Percentiles rank a stretch among this genome's conserved stretches.
phyloP scores from a whole-genome alignment of 30 jellyfish, hydroid and myxozoan species.

The Turritopsis rubra region DNA sequence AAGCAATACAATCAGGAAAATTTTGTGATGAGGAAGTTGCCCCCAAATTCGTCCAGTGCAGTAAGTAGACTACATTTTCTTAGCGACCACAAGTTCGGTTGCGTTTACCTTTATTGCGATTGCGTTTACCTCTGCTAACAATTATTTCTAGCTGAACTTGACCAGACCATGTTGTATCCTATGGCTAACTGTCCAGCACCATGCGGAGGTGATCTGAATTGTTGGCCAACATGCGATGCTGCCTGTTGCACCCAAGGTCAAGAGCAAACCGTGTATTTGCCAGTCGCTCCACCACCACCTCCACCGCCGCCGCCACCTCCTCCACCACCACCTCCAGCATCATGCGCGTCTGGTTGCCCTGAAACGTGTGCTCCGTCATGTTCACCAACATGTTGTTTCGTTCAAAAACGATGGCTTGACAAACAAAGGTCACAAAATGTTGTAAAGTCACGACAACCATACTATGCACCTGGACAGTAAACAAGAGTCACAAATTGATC shows the following conservation, averaged over 20 bases:
- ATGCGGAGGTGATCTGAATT: constrained; percentile 68
- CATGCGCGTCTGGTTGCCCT: constrained; percentile 91
- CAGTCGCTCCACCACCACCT: constrained; percentile 72
- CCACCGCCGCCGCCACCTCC: constrained; percentile 90
- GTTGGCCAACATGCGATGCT: constrained; percentile 86
- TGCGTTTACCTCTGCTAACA: no score
- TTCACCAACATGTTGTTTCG: constrained; percentile 91
- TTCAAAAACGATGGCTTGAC: constrained; percentile 82
- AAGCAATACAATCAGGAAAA: constrained; percentile 86
- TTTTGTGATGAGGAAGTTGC: constrained; percentile 80
- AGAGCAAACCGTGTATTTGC: constrained; percentile 61
- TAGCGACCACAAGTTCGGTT: background rate
- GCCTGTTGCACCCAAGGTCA: constrained; percentile 46
- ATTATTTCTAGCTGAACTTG: constrained; percentile 62
- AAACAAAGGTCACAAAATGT: constrained; percentile 28
- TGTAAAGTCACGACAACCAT: background rate
- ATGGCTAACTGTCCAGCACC: constrained; percentile 65
- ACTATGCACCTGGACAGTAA: constrained; percentile 15
- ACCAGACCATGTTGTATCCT: constrained; percentile 71
- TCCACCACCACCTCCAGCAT: constrained; percentile 60
- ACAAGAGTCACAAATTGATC: background rate
- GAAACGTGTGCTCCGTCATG: constrained; percentile 93
- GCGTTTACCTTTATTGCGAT: no score
- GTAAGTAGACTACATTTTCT: constrained; percentile 36
- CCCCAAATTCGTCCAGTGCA: constrained; percentile 80